A percentile compares a stretch with the other conserved stretches of the same genome.
Evolutionary conservation across 1,140 invertebrate genomes (phyloP).

Genomic region (Harlomillsia oculata): DNA sequence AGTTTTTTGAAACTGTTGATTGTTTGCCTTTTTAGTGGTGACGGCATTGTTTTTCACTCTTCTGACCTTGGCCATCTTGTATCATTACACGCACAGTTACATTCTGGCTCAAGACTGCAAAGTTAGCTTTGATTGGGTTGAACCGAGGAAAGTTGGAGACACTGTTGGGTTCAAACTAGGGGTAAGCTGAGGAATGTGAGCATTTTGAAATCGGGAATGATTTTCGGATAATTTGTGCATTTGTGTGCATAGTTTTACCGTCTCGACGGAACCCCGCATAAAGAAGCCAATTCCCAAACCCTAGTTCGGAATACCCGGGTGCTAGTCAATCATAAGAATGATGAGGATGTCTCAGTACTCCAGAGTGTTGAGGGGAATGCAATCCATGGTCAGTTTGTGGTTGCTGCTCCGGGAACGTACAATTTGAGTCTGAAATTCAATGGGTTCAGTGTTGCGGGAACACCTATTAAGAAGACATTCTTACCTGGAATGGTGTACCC

Average conservation of each 20-base stretch:
- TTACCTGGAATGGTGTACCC: not conserved
- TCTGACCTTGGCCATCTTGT: not conserved
- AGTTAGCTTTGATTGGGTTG: conserved; percentile 7
- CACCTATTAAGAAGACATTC: not conserved
- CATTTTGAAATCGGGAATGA: too few relatives aligned
- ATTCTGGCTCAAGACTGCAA: not conserved
- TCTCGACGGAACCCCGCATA: not conserved
- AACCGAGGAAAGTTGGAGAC: conserved; percentile 9
- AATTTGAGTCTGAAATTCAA: not conserved
- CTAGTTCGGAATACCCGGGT: too few relatives aligned
- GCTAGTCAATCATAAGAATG: too few relatives aligned
- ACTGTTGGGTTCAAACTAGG: not conserved
- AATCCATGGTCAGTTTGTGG: conserved; percentile 5
- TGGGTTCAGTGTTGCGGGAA: conserved; percentile 12
- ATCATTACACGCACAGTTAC: not conserved
- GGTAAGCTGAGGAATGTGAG: not conserved
- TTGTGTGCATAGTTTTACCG: not conserved
- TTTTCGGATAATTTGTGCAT: not conserved
- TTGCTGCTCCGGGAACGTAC: not conserved
- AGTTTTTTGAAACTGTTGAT: too few relatives aligned
- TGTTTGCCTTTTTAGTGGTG: not conserved
- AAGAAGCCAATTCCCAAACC: not conserved
- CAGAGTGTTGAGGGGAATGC: too few relatives aligned
- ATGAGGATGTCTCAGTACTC: too few relatives aligned
- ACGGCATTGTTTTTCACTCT: not conserved